A percentile compares a stretch with the other conserved stretches of the same genome.
phyloP scores from a whole-genome alignment of 2,888 invertebrate genomes.

The Argyresthia goedartella region DNA sequence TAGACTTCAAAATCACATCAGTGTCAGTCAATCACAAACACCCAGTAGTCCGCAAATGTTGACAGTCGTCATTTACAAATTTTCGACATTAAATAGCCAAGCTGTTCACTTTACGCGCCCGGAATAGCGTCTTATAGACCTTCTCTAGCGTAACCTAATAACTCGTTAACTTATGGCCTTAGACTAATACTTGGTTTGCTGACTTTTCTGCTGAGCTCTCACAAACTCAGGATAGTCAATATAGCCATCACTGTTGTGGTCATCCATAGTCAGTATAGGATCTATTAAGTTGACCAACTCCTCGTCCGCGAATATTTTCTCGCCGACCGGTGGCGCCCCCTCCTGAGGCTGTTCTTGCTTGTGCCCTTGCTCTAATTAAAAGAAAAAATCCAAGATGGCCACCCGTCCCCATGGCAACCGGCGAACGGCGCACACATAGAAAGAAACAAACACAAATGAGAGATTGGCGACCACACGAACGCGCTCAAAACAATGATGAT shows the following conservation, averaged over 20 bases:
- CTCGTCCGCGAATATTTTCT: slow-evolving; percentile 88
- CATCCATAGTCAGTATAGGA: slow-evolving; percentile 92
- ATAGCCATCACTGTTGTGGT: slow-evolving; percentile 88
- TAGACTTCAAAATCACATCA: too few species aligned
- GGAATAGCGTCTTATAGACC: too few species aligned
- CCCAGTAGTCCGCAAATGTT: too few species aligned
- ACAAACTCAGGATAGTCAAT: slow-evolving; percentile 97
- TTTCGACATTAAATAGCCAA: too few species aligned
- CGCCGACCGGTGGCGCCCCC: slow-evolving; percentile 68
- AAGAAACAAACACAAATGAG: slow-evolving; percentile 11
- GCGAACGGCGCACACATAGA: slow-evolving; percentile 17
- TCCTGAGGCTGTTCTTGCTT: slow-evolving; percentile 57
- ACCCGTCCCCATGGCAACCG: slow-evolving; percentile 13
- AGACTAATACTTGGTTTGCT: slow-evolving; percentile 28
- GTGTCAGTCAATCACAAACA: too few species aligned
- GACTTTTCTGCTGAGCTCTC: slow-evolving; percentile 87
- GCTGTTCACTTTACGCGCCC: too few species aligned
- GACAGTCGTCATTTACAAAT: too few species aligned
- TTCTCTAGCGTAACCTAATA: too few species aligned
- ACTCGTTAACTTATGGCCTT: too few species aligned
- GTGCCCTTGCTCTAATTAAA: slow-evolving; percentile 77
- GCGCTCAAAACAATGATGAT: background rate
- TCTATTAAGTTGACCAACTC: slow-evolving; percentile 90
- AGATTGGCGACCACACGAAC: background rate
- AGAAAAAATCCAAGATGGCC: slow-evolving; percentile 15